A percentile compares a stretch with the other conserved stretches of the same genome.
Evolutionary conservation across 2,888 invertebrate species (phyloP).

Genomic region (Fragum fragum): DNA sequence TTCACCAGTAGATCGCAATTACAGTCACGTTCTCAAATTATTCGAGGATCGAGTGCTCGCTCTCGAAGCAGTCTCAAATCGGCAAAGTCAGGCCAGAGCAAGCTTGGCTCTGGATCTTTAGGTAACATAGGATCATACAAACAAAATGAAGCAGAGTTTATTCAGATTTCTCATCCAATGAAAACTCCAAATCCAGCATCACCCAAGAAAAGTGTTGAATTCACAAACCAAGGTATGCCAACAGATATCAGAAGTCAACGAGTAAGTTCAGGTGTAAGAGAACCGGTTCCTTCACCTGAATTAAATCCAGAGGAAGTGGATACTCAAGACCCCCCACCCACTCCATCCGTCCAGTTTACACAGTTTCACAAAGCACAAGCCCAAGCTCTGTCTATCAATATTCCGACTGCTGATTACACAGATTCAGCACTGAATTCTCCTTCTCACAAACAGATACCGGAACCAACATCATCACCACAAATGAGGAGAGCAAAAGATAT

Average conservation of each 20-base stretch:
- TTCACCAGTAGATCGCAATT: conserved; percentile 43
- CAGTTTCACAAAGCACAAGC: conserved; percentile 47
- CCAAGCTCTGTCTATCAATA: conserved; percentile 75
- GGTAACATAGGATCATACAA: conserved; percentile 44
- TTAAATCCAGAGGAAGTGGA: conserved; percentile 40
- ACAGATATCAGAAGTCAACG: conserved; percentile 31
- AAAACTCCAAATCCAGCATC: conserved; percentile 67
- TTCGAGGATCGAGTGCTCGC: conserved; percentile 55
- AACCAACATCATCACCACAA: conserved; percentile 46
- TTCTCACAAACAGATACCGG: conserved; percentile 36
- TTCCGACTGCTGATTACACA: conserved; percentile 79
- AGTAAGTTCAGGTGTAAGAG: conserved; percentile 59
- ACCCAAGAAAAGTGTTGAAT: conserved; percentile 62
- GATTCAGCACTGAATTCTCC: conserved; percentile 74
- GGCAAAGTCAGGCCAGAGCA: conserved; percentile 54
- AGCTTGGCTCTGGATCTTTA: conserved; percentile 50
- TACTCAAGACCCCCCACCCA: conserved; percentile 31
- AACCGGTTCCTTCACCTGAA: conserved; percentile 71
- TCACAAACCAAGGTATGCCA: conserved; percentile 43
- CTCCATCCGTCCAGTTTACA: conserved; percentile 45
- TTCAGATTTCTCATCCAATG: conserved; percentile 80
- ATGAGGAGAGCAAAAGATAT: conserved; percentile 68
- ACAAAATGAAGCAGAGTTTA: conserved; percentile 76
- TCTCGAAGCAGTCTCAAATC: conserved; percentile 59
- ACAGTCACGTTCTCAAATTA: conserved; percentile 38